Base-by-base conservation (phyloP, 2,113 vertebrate species). In the Marcusenius ussheri region DNA sequence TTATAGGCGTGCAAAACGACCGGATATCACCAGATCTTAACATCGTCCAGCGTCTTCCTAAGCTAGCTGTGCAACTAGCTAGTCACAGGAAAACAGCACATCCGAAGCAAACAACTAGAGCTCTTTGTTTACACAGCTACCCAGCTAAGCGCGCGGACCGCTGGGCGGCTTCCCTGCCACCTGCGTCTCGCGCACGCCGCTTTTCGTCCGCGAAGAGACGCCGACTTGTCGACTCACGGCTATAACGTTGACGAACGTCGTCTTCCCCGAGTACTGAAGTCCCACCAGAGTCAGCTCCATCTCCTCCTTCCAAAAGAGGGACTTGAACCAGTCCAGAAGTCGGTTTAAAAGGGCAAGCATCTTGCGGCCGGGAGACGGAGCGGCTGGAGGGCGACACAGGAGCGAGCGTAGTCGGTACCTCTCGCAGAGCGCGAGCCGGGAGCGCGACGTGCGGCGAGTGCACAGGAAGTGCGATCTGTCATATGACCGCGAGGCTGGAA, bases 251-350 rank as follows among this genome's bases (percentile, higher is more conserved):
- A 97, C 97, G 93, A 97, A 97, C 92, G 97, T 97, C 83, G 97
- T 97, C 96, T 97, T 97, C 77, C 97, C 97, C 45, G 97, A 97
- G 93, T 97, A 97, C 93, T 97, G 97, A 92, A 97, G 96, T 90
- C 97, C 97, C 90, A 97, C 97, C 91, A 97, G 94, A 13, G 97
- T 97, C 91, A 97, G 94, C 95, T 97, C 97, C 97, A 97, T 97
- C 95, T 97, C 97, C 93, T 97, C 97, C 93, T 97, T 97, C 97
- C 97, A 97, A 89, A 97, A 97, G 53, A 97, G 94, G 51, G 97
- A 95, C 93, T 93, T 96, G 91, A 97, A 95, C 97, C 97, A 97
- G 95, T 97, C 97, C 94, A 97, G 88, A 91, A 97, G 94, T 92
- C 96, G 95, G 93, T 97, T 97, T 91, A 97, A 94, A 88, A 97